Evolutionary conservation across 2,113 vertebrate species (phyloP), one percentile per base, ranked within the genome.

Genomic region (Zingel zingel): DNA sequence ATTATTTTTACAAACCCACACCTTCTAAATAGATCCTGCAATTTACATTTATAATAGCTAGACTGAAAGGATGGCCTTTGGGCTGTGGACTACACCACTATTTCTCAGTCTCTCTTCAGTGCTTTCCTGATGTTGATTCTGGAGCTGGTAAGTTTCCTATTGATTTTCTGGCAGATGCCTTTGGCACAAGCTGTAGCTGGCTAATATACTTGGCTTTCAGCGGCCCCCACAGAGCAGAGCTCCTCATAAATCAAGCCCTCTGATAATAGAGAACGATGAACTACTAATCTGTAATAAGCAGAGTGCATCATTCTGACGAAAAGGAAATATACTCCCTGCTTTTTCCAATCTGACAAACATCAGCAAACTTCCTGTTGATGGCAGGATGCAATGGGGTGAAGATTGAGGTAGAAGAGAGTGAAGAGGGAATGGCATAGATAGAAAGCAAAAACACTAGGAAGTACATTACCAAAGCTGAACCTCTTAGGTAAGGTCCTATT

Each of bases 201-300:
- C 89, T 91, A 93, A 95, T 93, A 92, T 86, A 89, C 87, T 92
- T 83, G 69, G 84, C 93, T 92, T 82, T 92, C 87, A 92, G 82
- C 82, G 81, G 86, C 88, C 89, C 84, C 75, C 77, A 48, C 84
- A 85, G 84, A 72, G 72, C 63, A 84, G 70, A 65, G 59, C 64
- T 84, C 75, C 61, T 66, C 77, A 91, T 94, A 90, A 94, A 94
- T 94, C 92, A 91, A 75, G 39, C 54, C 75, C 83, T 82, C 83
- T 87, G 83, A 92, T 92, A 92, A 94, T 86, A 84, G 56, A 90
- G 79, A 92, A 84, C 74, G 71, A 90, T 93, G 85, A 93, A 91
- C 91, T 82, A 93, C 92, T 94, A 93, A 94, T 94, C 84, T 89
- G 83, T 90, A 94, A 91, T 93, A 93, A 94, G 90, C 85, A 92